Conservation (phyloP, 2,113 vertebrate species). For the Mus pahari region DNA sequence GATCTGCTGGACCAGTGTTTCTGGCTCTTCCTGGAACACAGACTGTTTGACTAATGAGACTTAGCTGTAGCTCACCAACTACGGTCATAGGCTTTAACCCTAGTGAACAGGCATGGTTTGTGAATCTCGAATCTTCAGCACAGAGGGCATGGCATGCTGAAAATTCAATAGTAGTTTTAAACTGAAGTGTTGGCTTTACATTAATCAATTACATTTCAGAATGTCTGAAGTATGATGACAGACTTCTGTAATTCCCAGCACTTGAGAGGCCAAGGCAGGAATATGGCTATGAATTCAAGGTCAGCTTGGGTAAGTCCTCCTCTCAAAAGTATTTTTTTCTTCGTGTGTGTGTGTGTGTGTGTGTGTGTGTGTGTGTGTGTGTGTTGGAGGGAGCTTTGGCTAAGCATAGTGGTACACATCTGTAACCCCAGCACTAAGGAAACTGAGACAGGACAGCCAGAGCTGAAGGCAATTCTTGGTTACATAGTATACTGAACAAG, state of each 20-base stretch:
- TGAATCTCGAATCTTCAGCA: neutral
- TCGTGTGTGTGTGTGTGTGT: neutral
- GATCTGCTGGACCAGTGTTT: neutral
- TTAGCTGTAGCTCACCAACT: neutral
- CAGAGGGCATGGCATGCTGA: neutral
- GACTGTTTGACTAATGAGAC: neutral
- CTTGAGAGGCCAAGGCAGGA: neutral
- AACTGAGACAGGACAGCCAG: neutral
- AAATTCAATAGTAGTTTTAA: neutral
- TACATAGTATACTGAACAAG: neutral
- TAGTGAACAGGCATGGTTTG: neutral
- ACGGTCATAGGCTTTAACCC: neutral
- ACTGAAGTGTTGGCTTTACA: constrained; percentile 30
- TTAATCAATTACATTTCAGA: neutral
- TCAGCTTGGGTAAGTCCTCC: neutral
- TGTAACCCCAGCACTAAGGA: neutral
- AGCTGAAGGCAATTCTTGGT: neutral
- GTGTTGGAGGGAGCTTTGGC: neutral
- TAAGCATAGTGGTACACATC: neutral
- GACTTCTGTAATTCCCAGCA: neutral
- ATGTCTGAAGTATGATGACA: neutral
- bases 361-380: neutral
- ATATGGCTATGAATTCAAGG: neutral
- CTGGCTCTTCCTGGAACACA: neutral
- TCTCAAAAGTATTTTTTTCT: neutral